Base-by-base conservation (phyloP, 2,113 vertebrate species). In the Prolemur simus region DNA sequence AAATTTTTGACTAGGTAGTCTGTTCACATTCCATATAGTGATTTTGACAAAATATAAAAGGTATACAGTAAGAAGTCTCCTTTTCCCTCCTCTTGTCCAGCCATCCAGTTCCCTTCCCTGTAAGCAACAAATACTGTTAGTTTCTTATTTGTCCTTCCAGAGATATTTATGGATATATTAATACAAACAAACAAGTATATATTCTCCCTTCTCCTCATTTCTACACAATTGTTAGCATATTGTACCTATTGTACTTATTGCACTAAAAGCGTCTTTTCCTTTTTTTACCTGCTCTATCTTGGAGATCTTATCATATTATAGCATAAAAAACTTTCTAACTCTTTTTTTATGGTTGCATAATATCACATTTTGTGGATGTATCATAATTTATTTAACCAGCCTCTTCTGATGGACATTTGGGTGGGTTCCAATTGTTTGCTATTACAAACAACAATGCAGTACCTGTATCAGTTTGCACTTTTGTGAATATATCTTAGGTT, bases 101-200 rank as follows among this genome's bases (percentile, higher is more conserved):
- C 9, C 32, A 82, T 66, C 23, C 6, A 91, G 14, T 73, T 81
- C 47, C n/a, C 52, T 87, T 74, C 56, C 21, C 27, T 0, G 2
- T 8, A 47, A 60, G 60, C 58, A 90, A 71, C 15, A 63, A 6
- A 10, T 66, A 47, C 15, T 73, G 2, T 60, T 37, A 58, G 39
- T 91, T 89, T 81, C 56, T 96, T 82, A 68, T 18, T 88, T 84
- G 69, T 63, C 91, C 45, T 88, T 96, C 32, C 32, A 82, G 54
- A 90, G 7, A 63, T 85, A 29, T 66, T 49, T 71, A 20, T 69
- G 29, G 8, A 54, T 45, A 27, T 10, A 54, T 54, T 54, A 54
- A 54, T 54, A 27, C 37, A n/a, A 47, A 17, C n/a, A 84, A 63
- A 80, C 60, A 69, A 63, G 8, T 23, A 13, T 47, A 9, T 64